Conservation (phyloP, 2,888 invertebrate species). For the Cephus spinipes region DNA sequence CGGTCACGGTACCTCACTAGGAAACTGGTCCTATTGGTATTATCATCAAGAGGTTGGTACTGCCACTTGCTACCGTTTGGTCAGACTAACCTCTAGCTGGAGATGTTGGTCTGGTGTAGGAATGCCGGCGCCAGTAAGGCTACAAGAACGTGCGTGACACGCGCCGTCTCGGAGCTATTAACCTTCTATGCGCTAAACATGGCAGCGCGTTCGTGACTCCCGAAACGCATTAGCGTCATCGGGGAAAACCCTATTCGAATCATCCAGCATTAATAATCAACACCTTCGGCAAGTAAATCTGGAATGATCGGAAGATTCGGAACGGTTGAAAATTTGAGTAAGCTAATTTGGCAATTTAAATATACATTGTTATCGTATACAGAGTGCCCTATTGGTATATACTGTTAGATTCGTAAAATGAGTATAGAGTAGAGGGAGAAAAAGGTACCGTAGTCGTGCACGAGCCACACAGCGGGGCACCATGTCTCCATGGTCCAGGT, state of each 20-base stretch:
- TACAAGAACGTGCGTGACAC: background rate
- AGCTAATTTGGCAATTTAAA: background rate
- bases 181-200: background rate
- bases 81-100: background rate
- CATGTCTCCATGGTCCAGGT: slow-evolving; percentile 38
- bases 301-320: background rate
- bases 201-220: background rate
- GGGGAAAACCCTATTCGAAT: background rate
- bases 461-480: slow-evolving; percentile 35
- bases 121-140: background rate
- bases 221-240: background rate
- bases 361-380: background rate
- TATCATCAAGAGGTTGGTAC: background rate
- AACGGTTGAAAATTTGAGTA: background rate
- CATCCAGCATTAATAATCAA: background rate
- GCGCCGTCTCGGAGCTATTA: background rate
- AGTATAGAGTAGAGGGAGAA: background rate
- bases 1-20: slow-evolving; percentile 44
- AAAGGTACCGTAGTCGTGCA: slow-evolving; percentile 27
- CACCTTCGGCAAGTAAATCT: background rate
- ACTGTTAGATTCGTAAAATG: background rate
- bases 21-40: slow-evolving; percentile 44
- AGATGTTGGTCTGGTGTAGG: background rate
- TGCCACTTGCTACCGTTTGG: background rate
- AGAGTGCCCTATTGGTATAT: background rate